phyloP scores from a whole-genome alignment of 2,113 vertebrate genomes.

The Odocoileus hemionus region DNA sequence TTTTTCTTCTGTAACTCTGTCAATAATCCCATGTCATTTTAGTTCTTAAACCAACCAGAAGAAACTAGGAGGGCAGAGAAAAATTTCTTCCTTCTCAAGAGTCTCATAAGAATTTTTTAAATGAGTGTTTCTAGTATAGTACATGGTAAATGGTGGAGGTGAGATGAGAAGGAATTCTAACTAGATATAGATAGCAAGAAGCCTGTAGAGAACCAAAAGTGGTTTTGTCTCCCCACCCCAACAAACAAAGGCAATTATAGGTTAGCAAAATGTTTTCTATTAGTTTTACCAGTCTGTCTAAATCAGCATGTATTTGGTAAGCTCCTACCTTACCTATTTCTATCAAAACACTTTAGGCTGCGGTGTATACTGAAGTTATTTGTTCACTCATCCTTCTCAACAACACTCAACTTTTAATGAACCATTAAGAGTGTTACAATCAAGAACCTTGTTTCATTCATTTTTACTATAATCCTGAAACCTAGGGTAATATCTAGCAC shows the following conservation, averaged over 20 bases:
- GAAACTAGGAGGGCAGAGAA: background rate
- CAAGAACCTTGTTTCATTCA: background rate
- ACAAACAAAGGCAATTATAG: background rate
- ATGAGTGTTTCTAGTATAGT: background rate
- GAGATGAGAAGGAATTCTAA: background rate
- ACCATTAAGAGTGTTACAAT: background rate
- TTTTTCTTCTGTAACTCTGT: background rate
- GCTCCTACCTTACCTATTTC: background rate
- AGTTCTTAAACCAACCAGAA: background rate
- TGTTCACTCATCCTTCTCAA: background rate
- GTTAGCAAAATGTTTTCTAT: background rate
- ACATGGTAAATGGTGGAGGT: background rate
- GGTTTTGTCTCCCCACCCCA: background rate
- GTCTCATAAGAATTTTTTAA: background rate
- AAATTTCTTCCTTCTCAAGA: background rate
- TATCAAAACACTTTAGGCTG: background rate
- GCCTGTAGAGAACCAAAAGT: background rate
- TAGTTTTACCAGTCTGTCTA: background rate
- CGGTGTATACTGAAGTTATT: background rate
- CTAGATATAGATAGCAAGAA: background rate
- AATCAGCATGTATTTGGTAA: background rate
- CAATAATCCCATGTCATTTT: background rate
- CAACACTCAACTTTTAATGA: background rate
- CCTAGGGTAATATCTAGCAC: background rate
- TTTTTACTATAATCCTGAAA: background rate